phyloP scores from a whole-genome alignment of 2,888 invertebrate genomes.

The Endomychus coccineus region DNA sequence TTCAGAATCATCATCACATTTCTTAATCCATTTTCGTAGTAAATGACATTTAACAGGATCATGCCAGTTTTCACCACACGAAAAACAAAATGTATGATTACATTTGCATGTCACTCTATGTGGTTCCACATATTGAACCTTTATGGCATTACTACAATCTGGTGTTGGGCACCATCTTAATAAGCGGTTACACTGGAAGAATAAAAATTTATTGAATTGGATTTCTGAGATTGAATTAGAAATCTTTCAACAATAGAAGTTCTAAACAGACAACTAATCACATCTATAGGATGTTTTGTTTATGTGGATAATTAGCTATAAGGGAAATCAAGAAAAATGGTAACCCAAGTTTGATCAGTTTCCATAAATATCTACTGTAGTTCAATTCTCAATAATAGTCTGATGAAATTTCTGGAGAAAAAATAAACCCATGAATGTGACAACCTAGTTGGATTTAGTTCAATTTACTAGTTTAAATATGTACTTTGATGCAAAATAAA shows the following conservation, averaged over 20 bases:
- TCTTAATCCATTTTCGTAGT: slow-evolving; percentile 94
- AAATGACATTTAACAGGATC: slow-evolving; percentile 94
- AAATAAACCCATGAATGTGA: too few relatives aligned
- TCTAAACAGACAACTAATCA: background rate
- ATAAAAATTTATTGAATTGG: slow-evolving; percentile 9
- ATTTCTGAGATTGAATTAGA: background rate
- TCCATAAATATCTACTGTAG: too few relatives aligned
- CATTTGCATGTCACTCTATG: slow-evolving; percentile 91
- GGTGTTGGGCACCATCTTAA: slow-evolving; percentile 97
- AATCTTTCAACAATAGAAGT: background rate
- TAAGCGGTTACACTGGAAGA: slow-evolving; percentile 80
- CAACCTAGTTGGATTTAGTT: too few relatives aligned
- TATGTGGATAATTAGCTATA: background rate
- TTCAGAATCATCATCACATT: slow-evolving; percentile 98
- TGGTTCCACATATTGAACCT: slow-evolving; percentile 84
- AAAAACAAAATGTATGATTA: slow-evolving; percentile 89
- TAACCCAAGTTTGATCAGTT: too few relatives aligned
- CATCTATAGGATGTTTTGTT: background rate
- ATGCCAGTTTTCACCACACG: slow-evolving; percentile 96
- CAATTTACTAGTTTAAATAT: too few relatives aligned
- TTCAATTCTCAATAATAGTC: too few relatives aligned
- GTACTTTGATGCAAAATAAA: slow-evolving; percentile 2
- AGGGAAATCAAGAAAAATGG: background rate
- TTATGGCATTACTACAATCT: slow-evolving; percentile 93
- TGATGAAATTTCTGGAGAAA: too few relatives aligned